Percentiles rank a stretch among this genome's conserved stretches.
These are phyloP conservation scores for Callyntrura guangdongensis DNA, from an alignment of 2,888 invertebrate species.

Conservation along the genomic window DNA sequence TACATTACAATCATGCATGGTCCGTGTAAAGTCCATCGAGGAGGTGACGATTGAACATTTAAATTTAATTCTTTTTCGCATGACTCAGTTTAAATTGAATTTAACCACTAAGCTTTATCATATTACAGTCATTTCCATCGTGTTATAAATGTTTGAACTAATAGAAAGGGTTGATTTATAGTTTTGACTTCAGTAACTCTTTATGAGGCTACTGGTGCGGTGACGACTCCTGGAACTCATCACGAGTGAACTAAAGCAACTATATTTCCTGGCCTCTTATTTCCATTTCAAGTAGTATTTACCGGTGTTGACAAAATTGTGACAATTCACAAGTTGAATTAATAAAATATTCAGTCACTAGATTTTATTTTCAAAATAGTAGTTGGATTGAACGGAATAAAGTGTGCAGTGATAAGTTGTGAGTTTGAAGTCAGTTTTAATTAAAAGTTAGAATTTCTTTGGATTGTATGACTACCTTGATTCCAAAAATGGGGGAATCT, in stretches of 20 bases:
- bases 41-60: slow-evolving; percentile 58
- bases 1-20: not conserved
- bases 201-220: too few species aligned
- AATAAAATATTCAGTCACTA: too few species aligned
- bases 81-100: slow-evolving; percentile 66
- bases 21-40: not conserved
- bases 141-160: not conserved
- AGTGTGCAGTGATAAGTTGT: not conserved
- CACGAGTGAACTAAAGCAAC: not conserved
- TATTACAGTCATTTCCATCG: not conserved
- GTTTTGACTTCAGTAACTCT: slow-evolving; percentile 9
- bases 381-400: not conserved
- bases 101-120: slow-evolving; percentile 11
- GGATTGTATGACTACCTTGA: not conserved
- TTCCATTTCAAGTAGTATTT: too few species aligned
- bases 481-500: not conserved
- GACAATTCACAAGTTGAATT: not conserved
- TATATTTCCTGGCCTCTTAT: too few species aligned
- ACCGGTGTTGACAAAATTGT: too few species aligned
- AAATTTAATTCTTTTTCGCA: slow-evolving; percentile 53
- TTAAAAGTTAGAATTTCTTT: not conserved
- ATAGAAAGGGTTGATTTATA: not conserved
- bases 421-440: too few species aligned
- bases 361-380: too few species aligned
- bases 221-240: not conserved